Percentiles rank a stretch among this genome's conserved stretches.
These are phyloP conservation scores for Pammene fasciana DNA, from an alignment of 2,888 invertebrate species.

Conservation along the genomic window DNA sequence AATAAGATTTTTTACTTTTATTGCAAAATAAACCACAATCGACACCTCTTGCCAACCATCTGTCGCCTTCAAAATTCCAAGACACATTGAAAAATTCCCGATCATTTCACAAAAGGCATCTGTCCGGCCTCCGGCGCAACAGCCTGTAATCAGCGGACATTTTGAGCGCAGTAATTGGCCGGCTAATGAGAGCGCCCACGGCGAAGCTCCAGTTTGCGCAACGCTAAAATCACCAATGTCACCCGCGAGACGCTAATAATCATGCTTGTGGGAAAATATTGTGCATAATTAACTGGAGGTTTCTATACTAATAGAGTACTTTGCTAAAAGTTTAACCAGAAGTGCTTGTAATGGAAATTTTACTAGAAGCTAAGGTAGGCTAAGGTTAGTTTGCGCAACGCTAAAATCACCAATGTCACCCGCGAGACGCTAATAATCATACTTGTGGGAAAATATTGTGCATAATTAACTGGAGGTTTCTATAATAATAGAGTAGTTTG, in stretches of 20 bases:
- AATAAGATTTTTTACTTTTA: too few relatives aligned
- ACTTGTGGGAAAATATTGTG: slow-evolving; percentile 29
- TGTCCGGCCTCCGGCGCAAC: slow-evolving; percentile 67
- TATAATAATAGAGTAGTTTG: background rate
- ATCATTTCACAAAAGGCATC: slow-evolving; percentile 71
- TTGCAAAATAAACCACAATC: too few relatives aligned
- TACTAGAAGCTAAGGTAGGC: slow-evolving; percentile 50
- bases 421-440: slow-evolving; percentile 45
- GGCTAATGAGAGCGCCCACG: slow-evolving; percentile 76
- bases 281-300: slow-evolving; percentile 3
- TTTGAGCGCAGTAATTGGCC: slow-evolving; percentile 77
- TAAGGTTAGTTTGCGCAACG: slow-evolving; percentile 74
- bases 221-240: slow-evolving; percentile 68
- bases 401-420: slow-evolving; percentile 70
- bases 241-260: slow-evolving; percentile 53
- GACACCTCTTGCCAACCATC: slow-evolving; percentile 1
- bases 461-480: background rate
- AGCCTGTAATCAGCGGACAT: slow-evolving; percentile 77
- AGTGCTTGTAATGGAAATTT: too few relatives aligned
- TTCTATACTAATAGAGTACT: background rate
- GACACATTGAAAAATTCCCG: slow-evolving; percentile 54
- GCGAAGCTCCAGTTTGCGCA: slow-evolving; percentile 76
- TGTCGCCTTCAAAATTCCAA: slow-evolving; percentile 54
- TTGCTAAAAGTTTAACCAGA: too few relatives aligned
- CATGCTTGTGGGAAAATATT: slow-evolving; percentile 32